phyloP scores from a whole-genome alignment of 2,888 invertebrate species.

The Morpho deidamia region DNA sequence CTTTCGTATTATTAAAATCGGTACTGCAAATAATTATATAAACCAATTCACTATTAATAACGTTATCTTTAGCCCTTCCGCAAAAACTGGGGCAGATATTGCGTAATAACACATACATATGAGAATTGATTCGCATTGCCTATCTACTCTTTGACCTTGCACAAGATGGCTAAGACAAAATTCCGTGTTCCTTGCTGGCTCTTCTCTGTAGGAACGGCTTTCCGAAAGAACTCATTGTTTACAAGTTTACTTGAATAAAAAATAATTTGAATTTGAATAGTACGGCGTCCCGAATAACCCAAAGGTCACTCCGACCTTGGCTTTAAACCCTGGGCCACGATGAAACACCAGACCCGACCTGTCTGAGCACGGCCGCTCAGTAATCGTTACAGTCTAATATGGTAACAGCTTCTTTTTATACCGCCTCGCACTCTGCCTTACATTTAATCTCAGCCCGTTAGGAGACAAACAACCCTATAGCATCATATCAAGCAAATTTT shows the following conservation, averaged over 20 bases:
- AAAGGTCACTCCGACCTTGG: constrained; percentile 21
- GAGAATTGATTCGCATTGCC: no score
- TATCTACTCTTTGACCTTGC: no score
- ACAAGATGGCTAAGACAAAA: no score
- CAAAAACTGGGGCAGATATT: background rate
- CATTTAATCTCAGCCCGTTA: constrained; percentile 55
- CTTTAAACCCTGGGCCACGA: constrained; percentile 21
- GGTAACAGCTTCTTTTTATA: constrained; percentile 53
- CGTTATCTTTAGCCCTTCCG: background rate
- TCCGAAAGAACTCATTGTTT: no score
- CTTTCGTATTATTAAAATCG: no score
- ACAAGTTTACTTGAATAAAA: no score
- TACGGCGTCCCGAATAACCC: background rate
- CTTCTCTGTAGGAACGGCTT: no score
- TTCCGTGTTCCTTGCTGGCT: no score
- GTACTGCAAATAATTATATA: background rate
- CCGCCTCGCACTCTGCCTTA: constrained; percentile 41
- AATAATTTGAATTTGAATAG: no score
- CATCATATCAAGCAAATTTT: background rate
- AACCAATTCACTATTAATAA: background rate
- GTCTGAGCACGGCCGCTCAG: constrained; percentile 41
- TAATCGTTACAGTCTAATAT: constrained; percentile 57
- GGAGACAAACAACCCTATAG: constrained; percentile 20
- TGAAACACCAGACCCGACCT: constrained; percentile 22
- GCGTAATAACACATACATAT: background rate